phyloP scores from a whole-genome alignment of 1,140 invertebrate genomes.

The Temnothorax nylanderi region DNA sequence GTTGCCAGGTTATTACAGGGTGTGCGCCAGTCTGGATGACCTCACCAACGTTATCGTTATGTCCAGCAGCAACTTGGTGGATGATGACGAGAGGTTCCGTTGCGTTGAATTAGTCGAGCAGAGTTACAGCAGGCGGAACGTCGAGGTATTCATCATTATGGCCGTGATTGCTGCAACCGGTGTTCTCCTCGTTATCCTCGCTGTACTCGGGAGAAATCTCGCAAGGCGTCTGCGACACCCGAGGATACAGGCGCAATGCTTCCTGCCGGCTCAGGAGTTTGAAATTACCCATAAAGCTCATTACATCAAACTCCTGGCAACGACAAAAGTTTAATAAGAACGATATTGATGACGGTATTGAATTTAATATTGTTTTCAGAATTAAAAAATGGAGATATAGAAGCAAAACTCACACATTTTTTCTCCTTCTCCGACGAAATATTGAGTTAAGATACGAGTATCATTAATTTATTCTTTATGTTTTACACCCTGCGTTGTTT shows the following conservation, averaged over 20 bases:
- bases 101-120: slow-evolving; percentile 81
- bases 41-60: slow-evolving; percentile 49
- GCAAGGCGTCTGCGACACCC: slow-evolving; percentile 75
- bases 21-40: slow-evolving; percentile 81
- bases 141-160: slow-evolving; percentile 77
- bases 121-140: slow-evolving; percentile 72
- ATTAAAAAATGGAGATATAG: background rate
- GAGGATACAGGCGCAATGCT: slow-evolving; percentile 82
- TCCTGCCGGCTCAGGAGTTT: slow-evolving; percentile 84
- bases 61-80: background rate
- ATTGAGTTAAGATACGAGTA: background rate
- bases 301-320: slow-evolving; percentile 86
- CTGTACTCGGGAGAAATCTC: slow-evolving; percentile 76
- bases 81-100: slow-evolving; percentile 61
- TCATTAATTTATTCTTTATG: background rate
- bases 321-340: slow-evolving; percentile 84
- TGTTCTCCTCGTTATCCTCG: slow-evolving; percentile 66
- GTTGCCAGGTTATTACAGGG: slow-evolving; percentile 80
- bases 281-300: slow-evolving; percentile 85
- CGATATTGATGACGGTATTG: background rate
- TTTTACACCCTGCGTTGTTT: background rate
- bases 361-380: background rate
- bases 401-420: background rate
- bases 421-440: background rate
- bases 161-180: slow-evolving; percentile 75